These are phyloP conservation scores for Poeciliopsis presidionis DNA, from an alignment of 2,797 vertebrate species.

Conservation along the genomic window DNA sequence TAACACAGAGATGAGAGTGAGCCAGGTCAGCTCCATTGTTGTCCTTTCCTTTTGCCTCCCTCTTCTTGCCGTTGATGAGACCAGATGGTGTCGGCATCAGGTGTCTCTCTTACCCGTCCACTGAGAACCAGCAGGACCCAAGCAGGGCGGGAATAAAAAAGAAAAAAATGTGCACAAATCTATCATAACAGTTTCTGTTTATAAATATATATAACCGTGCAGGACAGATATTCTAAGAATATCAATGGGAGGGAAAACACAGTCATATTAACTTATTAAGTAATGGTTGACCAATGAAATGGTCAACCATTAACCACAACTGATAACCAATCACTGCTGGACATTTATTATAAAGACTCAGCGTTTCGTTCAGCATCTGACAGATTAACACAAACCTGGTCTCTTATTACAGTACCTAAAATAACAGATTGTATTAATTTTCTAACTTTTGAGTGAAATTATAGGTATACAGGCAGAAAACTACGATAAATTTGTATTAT, in stretches of 20 bases:
- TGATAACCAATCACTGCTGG: background rate
- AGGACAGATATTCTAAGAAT: background rate
- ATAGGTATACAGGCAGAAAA: background rate
- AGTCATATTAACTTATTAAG: background rate
- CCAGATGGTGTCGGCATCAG: constrained; percentile 77
- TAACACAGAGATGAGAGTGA: constrained; percentile 29
- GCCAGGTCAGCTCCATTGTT: constrained; percentile 39
- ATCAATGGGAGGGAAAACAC: background rate
- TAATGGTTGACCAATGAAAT: background rate
- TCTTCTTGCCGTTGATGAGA: constrained; percentile 45
- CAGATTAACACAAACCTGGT: background rate
- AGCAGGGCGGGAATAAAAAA: constrained; percentile 18
- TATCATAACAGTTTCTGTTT: constrained; percentile 20
- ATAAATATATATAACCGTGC: background rate
- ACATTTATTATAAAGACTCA: background rate
- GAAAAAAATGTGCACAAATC: background rate
- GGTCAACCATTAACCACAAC: background rate
- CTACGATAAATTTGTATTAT: background rate
- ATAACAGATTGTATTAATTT: background rate
- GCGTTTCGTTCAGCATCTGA: background rate
- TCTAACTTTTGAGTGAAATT: background rate
- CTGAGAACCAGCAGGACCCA: constrained; percentile 56
- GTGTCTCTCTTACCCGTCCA: constrained; percentile 72
- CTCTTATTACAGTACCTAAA: background rate
- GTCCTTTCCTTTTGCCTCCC: constrained; percentile 28